Conservation (phyloP, 2,797 vertebrate genomes). For the Sparus aurata region DNA sequence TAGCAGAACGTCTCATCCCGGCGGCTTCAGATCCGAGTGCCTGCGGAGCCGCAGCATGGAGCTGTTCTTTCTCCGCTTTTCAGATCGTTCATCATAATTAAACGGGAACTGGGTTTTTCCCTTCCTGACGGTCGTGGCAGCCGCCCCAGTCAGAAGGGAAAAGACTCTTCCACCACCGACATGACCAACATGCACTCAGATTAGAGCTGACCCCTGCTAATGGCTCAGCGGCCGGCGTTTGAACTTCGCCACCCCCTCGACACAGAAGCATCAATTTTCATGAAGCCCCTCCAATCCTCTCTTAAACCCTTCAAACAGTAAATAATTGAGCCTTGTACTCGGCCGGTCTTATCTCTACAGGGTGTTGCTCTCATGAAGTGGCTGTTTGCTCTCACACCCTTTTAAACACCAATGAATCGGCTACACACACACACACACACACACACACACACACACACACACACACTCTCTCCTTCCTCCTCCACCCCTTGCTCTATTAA, state of each 20-base stretch:
- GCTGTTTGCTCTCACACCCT: constrained; percentile 52
- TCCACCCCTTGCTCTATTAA: constrained; percentile 39
- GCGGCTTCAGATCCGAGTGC: constrained; percentile 26
- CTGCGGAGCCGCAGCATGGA: constrained; percentile 42
- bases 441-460: constrained; percentile 7
- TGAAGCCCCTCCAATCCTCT: constrained; percentile 39
- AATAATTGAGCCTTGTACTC: constrained; percentile 78
- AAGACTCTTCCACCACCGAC: constrained; percentile 29
- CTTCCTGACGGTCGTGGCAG: constrained; percentile 27
- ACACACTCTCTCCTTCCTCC: not conserved
- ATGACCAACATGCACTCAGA: constrained; percentile 32
- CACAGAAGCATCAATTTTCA: constrained; percentile 61
- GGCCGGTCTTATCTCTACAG: constrained; percentile 76
- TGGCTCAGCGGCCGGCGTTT: constrained; percentile 41
- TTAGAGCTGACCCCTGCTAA: constrained; percentile 57
- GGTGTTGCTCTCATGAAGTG: constrained; percentile 62
- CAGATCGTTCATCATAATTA: constrained; percentile 32
- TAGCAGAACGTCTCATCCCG: constrained; percentile 41
- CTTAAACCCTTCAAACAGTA: constrained; percentile 68
- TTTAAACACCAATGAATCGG: constrained; percentile 29
- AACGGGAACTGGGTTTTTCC: constrained; percentile 43
- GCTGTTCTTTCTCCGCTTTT: not conserved
- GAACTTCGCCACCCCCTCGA: constrained; percentile 43
- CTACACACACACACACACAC: constrained; percentile 14
- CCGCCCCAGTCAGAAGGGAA: constrained; percentile 6